A percentile compares a stretch with the other conserved stretches of the same genome.
phyloP scores from a whole-genome alignment of 2,797 vertebrate species.

The Antennarius maculatus region DNA sequence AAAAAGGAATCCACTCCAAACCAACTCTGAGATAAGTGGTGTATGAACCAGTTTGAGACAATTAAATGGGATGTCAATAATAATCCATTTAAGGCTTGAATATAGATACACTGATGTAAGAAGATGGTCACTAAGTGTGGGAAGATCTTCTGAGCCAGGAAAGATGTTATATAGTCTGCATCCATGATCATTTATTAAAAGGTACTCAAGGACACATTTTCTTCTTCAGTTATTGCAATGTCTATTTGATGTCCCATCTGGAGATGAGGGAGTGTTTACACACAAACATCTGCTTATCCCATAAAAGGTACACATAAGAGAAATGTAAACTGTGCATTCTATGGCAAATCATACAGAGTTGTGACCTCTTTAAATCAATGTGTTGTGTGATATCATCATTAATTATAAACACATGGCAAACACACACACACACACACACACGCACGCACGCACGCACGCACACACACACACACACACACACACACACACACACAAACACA shows the following conservation, averaged over 20 bases:
- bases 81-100: constrained; percentile 11
- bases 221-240: constrained; percentile 33
- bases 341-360: constrained; percentile 11
- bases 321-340: constrained; percentile 53
- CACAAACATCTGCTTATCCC: constrained; percentile 68
- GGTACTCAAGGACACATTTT: constrained; percentile 41
- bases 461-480: constrained; percentile 21
- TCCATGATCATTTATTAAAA: constrained; percentile 65
- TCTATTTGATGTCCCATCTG: constrained; percentile 69
- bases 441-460: constrained; percentile 3
- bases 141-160: constrained; percentile 48
- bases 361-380: constrained; percentile 34
- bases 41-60: constrained; percentile 11
- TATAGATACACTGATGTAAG: constrained; percentile 15
- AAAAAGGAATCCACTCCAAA: constrained; percentile 6
- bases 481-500: constrained; percentile 8
- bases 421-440: constrained; percentile 21
- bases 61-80: constrained; percentile 6
- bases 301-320: constrained; percentile 51
- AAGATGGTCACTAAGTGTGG: constrained; percentile 41
- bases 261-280: constrained; percentile 62
- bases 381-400: constrained; percentile 38
- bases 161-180: constrained; percentile 46
- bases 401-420: constrained; percentile 64
- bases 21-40: background rate